Conservation (phyloP, 35 echinoderm and acorn worm species). For the Lytechinus variegatus region DNA sequence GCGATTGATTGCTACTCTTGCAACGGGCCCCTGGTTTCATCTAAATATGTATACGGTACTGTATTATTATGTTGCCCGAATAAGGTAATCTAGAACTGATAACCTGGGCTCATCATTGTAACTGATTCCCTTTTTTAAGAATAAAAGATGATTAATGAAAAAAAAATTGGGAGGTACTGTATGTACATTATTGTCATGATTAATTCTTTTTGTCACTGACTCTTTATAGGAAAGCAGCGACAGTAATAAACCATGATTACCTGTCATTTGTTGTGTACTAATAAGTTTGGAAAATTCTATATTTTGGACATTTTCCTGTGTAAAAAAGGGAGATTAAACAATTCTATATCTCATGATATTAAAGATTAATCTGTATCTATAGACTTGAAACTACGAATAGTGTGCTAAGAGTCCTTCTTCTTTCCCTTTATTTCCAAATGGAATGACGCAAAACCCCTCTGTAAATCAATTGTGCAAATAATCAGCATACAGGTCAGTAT, state of each 20-base stretch:
- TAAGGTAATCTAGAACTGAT: no score
- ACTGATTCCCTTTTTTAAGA: no score
- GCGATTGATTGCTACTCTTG: no score
- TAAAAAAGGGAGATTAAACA: neutral
- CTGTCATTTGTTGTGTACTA: neutral
- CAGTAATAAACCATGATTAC: neutral
- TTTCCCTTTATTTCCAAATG: neutral
- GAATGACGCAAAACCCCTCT: neutral
- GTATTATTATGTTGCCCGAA: no score
- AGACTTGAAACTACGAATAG: neutral
- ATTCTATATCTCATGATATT: neutral
- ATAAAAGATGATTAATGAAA: no score
- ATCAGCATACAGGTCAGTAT: neutral
- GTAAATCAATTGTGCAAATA: slow-evolving; percentile 13
- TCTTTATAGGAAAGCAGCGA: neutral
- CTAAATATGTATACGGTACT: no score
- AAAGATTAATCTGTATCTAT: neutral
- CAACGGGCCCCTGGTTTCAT: no score
- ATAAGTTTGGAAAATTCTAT: neutral
- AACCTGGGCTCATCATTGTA: no score
- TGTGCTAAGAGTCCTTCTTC: neutral
- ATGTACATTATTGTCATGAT: no score
- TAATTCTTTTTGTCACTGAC: no score
- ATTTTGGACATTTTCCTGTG: neutral
- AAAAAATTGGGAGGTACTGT: no score